Evolutionary conservation across 2,888 invertebrate species (phyloP), one percentile per base, ranked within the genome.

Genomic region (Iphiclides podalirius): DNA sequence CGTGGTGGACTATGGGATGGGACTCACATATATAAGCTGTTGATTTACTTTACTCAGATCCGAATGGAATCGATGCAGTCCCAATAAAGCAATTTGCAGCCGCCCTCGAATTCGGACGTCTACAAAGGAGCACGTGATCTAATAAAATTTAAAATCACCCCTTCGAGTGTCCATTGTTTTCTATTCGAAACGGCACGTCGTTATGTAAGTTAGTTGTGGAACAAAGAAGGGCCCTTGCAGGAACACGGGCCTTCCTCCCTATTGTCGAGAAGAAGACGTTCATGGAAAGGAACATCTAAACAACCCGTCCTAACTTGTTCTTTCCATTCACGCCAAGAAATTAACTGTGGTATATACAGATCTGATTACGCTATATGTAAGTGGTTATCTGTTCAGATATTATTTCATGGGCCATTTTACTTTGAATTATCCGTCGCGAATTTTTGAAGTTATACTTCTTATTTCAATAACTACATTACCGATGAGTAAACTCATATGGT

Each of bases 201-300:
- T 55, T 55, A 53, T 54, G 58, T 52, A 50, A 49, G 54, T 52
- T 40, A 52, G 52, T 47, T 36, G 52, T 43, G 34, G 53, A 57
- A 60, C 56, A 60, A 60, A 57, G 54, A 53, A 34, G 7, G 39
- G 17, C 16, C 38, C 38, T 28, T 44, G 38, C 17, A 20, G 34
- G 14, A 38, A 45, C 34, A 33, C 28, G 49, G 34, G 45, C 35
- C 70, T 73, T 75, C 75, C 72, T 66, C 77, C 72, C 81, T 79
- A 83, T 85, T 84, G 85, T 84, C 17, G 17, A 47, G 53, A 37
- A 35, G 46, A 52, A 45, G n/a, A n/a, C n/a, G 46, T 52, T 53
- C 52, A 49, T 45, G 20, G 44, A 54, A 54, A 51, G 48, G 11
- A 31, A 9, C n/a, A n/a, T 11, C 4, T 31, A 31, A 31, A 31